These are phyloP conservation scores for Ctenochaetus hawaiiensis DNA, from an alignment of 2,797 vertebrate species.

Conservation along the genomic window DNA sequence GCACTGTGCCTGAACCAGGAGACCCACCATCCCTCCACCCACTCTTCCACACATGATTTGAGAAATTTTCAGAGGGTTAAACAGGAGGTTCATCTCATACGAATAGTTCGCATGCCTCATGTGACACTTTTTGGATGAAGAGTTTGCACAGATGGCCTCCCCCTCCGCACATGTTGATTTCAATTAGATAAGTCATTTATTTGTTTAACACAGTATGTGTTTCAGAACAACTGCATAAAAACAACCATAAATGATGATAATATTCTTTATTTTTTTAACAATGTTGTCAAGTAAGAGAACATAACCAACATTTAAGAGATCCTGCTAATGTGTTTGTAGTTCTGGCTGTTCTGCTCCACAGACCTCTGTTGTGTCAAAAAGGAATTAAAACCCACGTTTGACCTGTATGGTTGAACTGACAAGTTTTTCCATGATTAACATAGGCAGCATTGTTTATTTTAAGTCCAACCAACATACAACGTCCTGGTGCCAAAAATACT, in stretches of 20 bases:
- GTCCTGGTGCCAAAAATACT: neutral
- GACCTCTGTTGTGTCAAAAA: neutral
- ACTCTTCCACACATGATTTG: conserved; percentile 51
- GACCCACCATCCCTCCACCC: neutral
- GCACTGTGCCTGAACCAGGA: conserved; percentile 63
- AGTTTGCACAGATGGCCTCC: neutral
- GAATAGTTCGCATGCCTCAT: neutral
- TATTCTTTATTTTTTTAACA: too few species aligned
- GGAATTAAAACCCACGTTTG: neutral
- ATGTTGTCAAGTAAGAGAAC: too few species aligned
- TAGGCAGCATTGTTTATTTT: neutral
- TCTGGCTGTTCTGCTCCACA: neutral
- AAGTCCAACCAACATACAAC: too few species aligned
- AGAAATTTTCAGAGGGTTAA: conserved; percentile 43
- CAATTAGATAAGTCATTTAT: neutral
- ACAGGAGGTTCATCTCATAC: neutral
- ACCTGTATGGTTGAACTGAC: neutral
- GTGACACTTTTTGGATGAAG: conserved; percentile 15
- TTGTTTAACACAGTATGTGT: neutral
- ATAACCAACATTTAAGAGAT: neutral
- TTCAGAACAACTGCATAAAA: neutral
- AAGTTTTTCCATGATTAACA: neutral
- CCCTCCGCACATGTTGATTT: neutral
- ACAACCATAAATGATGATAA: too few species aligned
- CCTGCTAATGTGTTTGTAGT: neutral